Conservation (phyloP, 2,797 vertebrate genomes). For the Thripadectes ignobilis region DNA sequence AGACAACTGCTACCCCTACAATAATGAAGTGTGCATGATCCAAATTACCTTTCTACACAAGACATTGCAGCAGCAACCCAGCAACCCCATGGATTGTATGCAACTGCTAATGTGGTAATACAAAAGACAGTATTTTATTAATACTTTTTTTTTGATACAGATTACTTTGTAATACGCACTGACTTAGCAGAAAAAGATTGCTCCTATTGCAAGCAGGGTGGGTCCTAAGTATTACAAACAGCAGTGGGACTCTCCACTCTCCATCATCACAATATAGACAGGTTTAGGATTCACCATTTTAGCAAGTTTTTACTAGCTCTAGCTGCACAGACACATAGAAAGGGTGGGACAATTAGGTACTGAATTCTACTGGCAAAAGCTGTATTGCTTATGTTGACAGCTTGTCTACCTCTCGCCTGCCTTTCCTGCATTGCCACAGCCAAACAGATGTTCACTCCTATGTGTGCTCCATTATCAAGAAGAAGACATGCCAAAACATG, state of each 20-base stretch:
- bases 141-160: not conserved
- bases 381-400: not conserved
- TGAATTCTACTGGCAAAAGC: not conserved
- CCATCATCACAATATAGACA: not conserved
- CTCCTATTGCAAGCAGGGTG: not conserved
- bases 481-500: not conserved
- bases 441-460: not conserved
- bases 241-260: not conserved
- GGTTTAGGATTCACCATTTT: not conserved
- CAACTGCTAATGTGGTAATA: not conserved
- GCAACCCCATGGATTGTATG: not conserved
- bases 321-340: not conserved
- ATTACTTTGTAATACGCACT: not conserved
- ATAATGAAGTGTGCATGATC: not conserved
- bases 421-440: rapidly evolving
- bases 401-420: not conserved
- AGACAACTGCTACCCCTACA: not conserved
- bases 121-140: not conserved
- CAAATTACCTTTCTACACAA: not conserved
- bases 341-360: not conserved
- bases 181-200: not conserved
- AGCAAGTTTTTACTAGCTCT: not conserved
- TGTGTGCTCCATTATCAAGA: not conserved
- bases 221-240: not conserved
- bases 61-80: not conserved